Percentiles rank a stretch among this genome's conserved stretches.
Evolutionary conservation across 2,113 vertebrate species (phyloP).

Genomic region (Oryzias javanicus): DNA sequence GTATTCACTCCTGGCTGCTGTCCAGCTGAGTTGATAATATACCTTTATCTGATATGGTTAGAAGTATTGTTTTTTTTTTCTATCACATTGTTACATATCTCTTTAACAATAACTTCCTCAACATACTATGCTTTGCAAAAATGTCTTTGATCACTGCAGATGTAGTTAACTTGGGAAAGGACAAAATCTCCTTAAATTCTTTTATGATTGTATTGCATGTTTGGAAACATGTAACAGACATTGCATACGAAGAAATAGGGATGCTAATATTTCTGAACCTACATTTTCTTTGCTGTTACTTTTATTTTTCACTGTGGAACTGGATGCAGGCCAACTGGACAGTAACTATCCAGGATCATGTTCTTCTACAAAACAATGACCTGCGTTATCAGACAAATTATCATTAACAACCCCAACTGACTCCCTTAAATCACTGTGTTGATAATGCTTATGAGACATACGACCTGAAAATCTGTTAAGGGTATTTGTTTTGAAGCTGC

Average conservation of each 20-base stretch:
- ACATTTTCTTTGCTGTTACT: background rate
- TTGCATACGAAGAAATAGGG: constrained; percentile 2
- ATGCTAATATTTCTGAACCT: background rate
- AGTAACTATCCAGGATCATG: background rate
- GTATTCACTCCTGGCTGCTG: too few relatives aligned
- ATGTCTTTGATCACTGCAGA: constrained; percentile 1
- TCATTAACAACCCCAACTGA: background rate
- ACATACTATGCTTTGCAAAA: constrained; percentile 1
- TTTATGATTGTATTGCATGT: constrained; percentile 1
- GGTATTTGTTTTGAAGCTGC: constrained; percentile 15
- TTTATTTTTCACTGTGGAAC: background rate
- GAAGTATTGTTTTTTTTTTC: constrained; percentile 5
- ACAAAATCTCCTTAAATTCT: constrained; percentile 3
- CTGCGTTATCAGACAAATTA: background rate
- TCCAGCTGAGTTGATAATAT: constrained; percentile 9
- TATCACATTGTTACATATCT: background rate
- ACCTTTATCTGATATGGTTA: constrained; percentile 8
- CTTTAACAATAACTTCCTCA: constrained; percentile 3
- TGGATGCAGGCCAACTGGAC: background rate
- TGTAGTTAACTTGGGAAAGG: background rate
- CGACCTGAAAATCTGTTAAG: constrained; percentile 1
- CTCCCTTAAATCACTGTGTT: background rate
- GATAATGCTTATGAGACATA: constrained; percentile 2
- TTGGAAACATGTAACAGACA: background rate
- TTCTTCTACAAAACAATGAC: too few relatives aligned